Evolutionary conservation across 2,797 vertebrate genomes (phyloP).

Genomic region (Sebastes matsubarae): DNA sequence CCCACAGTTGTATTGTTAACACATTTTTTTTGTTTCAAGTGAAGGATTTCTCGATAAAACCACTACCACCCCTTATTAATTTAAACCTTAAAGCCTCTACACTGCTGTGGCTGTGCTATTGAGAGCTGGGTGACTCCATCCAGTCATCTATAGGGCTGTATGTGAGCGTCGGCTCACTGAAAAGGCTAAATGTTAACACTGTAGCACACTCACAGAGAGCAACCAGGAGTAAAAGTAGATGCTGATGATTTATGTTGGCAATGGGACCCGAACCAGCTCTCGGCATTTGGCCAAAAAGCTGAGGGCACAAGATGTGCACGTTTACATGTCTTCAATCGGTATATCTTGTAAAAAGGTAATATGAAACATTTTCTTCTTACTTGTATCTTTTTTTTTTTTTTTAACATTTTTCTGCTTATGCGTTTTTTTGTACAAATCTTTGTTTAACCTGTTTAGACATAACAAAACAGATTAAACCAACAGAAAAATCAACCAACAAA

Average conservation of each 20-base stretch:
- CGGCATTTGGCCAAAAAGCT: slow-evolving; percentile 65
- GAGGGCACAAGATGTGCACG: slow-evolving; percentile 63
- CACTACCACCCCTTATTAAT: slow-evolving; percentile 59
- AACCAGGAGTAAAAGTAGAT: slow-evolving; percentile 69
- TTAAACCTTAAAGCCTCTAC: slow-evolving; percentile 62
- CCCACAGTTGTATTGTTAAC: slow-evolving; percentile 63
- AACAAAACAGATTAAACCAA: slow-evolving; percentile 75
- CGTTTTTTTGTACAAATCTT: slow-evolving; percentile 77
- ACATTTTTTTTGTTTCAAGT: slow-evolving; percentile 65
- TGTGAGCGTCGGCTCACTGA: slow-evolving; percentile 41
- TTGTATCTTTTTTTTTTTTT: slow-evolving; percentile 41
- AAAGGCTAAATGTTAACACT: slow-evolving; percentile 56
- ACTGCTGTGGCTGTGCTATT: slow-evolving; percentile 55
- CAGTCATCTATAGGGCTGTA: slow-evolving; percentile 49
- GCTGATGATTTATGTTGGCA: slow-evolving; percentile 85
- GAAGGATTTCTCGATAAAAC: slow-evolving; percentile 72
- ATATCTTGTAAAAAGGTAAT: slow-evolving; percentile 81
- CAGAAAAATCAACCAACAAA: slow-evolving; percentile 71
- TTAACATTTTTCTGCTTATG: slow-evolving; percentile 33
- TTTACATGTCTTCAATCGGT: slow-evolving; percentile 69
- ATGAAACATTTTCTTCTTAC: slow-evolving; percentile 75
- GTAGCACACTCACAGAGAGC: slow-evolving; percentile 58
- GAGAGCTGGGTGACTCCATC: slow-evolving; percentile 41
- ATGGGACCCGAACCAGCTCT: slow-evolving; percentile 69
- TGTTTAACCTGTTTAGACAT: slow-evolving; percentile 75